phyloP scores from a whole-genome alignment of 2,888 invertebrate genomes.

The Yponomeuta cagnagella region DNA sequence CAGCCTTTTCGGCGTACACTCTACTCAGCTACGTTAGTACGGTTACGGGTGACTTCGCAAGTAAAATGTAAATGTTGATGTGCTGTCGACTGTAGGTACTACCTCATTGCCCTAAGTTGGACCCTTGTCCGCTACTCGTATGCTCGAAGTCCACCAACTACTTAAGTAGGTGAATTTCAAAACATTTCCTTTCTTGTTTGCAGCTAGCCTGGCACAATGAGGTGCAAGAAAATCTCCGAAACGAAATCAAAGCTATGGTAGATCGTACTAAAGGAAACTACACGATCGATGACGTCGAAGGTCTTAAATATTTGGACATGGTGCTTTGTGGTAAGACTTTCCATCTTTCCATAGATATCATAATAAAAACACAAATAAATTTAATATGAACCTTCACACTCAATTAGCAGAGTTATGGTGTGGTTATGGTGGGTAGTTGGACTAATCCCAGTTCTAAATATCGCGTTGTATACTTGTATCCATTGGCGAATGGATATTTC shows the following conservation, averaged over 20 bases:
- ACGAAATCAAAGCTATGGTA: slow-evolving; percentile 28
- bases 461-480: too few species aligned
- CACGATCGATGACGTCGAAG: slow-evolving; percentile 28
- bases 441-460: too few species aligned
- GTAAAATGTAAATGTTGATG: too few species aligned
- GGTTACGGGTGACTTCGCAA: too few species aligned
- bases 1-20: neutral
- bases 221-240: slow-evolving; percentile 31
- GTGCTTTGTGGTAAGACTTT: slow-evolving; percentile 29
- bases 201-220: slow-evolving; percentile 30
- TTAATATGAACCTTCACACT: neutral
- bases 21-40: neutral
- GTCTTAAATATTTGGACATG: slow-evolving; percentile 37
- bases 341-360: neutral
- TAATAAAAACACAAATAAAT: neutral
- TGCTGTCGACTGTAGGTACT: neutral
- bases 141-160: neutral
- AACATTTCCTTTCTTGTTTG: neutral
- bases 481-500: too few species aligned
- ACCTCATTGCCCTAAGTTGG: neutral
- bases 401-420: too few species aligned
- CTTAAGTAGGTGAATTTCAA: neutral
- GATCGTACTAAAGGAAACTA: slow-evolving; percentile 24
- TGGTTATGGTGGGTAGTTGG: too few species aligned
- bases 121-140: neutral